Evolutionary conservation across 2,113 vertebrate species (phyloP).

Genomic region (Bolborhynchus lineola): DNA sequence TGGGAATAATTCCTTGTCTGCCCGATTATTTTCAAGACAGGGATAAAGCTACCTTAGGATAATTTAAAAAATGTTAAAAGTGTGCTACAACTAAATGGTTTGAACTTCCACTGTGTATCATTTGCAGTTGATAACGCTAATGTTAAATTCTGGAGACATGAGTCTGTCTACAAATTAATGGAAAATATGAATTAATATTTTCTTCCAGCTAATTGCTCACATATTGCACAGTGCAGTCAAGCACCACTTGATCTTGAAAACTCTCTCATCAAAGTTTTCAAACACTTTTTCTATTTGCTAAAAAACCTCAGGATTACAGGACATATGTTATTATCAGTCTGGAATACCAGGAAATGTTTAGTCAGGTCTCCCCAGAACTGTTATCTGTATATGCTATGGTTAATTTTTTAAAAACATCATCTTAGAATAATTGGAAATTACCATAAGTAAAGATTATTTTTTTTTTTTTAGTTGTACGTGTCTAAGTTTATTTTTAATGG

Average conservation of each 20-base stretch:
- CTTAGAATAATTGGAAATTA: not conserved
- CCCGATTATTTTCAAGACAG: constrained; percentile 18
- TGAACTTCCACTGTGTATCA: constrained; percentile 28
- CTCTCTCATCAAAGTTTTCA: not conserved
- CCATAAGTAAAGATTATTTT: not conserved
- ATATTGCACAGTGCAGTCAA: not conserved
- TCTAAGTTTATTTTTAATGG: not conserved
- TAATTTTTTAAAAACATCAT: not conserved
- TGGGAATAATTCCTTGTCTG: constrained; percentile 27
- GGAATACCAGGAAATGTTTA: not conserved
- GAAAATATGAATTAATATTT: constrained; percentile 57
- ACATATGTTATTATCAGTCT: not conserved
- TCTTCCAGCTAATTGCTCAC: constrained; percentile 45
- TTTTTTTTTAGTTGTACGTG: not conserved
- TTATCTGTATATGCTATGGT: not conserved
- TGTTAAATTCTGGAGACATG: constrained; percentile 48
- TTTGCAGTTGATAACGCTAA: constrained; percentile 42
- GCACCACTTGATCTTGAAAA: constrained; percentile 5
- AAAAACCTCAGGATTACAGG: not conserved
- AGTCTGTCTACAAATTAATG: constrained; percentile 63
- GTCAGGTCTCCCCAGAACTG: not conserved
- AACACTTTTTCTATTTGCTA: not conserved
- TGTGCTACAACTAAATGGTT: constrained; percentile 40
- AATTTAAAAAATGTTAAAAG: constrained; percentile 17
- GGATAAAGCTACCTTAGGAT: constrained; percentile 5